phyloP scores from a whole-genome alignment of 2,113 vertebrate genomes.

The Ochotona princeps region DNA sequence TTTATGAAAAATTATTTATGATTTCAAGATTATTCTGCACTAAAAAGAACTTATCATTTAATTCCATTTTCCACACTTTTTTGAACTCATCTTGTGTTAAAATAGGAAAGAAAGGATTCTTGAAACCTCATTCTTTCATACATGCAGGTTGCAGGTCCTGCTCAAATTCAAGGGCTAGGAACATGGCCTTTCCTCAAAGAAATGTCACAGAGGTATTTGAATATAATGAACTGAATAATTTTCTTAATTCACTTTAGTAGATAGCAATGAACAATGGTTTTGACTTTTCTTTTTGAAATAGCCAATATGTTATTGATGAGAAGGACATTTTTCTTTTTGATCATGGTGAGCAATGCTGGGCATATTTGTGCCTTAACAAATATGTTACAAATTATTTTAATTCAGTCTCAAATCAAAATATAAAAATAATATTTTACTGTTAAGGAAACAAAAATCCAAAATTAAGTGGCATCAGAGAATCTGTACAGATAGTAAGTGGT shows the following conservation, averaged over 20 bases:
- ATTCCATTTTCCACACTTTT: too few relatives aligned
- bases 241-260: background rate
- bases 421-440: background rate
- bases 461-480: background rate
- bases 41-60: too few relatives aligned
- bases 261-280: background rate
- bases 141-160: background rate
- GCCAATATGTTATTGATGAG: background rate
- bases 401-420: background rate
- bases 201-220: background rate
- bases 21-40: too few relatives aligned
- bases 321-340: background rate
- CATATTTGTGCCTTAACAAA: background rate
- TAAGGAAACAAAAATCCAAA: background rate
- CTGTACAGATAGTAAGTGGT: background rate
- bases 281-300: background rate
- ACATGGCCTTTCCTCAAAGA: background rate
- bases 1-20: too few relatives aligned
- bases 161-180: background rate
- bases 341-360: background rate
- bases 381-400: background rate
- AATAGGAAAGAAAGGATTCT: background rate
- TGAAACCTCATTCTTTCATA: background rate
- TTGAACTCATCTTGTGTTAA: background rate
- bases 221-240: background rate